Evolutionary conservation across 2,888 invertebrate genomes (phyloP).

Genomic region (Mystacides longicornis): DNA sequence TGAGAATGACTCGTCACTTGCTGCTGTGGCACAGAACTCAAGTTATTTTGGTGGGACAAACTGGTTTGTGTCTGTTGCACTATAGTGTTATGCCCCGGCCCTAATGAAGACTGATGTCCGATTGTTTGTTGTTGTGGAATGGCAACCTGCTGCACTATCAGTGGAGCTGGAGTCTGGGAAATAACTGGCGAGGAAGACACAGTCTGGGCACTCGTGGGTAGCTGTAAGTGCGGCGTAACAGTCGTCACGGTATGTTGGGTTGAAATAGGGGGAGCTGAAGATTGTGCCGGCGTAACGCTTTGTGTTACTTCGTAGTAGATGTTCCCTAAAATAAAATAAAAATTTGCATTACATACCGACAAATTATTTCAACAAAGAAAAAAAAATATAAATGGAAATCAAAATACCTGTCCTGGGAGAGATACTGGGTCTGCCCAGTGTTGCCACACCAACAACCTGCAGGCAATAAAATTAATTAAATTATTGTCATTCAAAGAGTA

Average conservation of each 20-base stretch:
- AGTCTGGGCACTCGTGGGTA: not conserved
- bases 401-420: slow-evolving; percentile 17
- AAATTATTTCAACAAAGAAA: not conserved
- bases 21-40: not conserved
- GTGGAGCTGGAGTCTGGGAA: slow-evolving; percentile 27
- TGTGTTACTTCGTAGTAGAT: slow-evolving; percentile 23
- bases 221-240: slow-evolving; percentile 19
- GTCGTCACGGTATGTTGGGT: slow-evolving; percentile 22
- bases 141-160: not conserved
- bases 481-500: not conserved
- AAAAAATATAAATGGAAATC: not conserved
- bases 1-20: slow-evolving; percentile 1
- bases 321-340: slow-evolving; percentile 9
- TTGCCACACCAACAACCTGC: slow-evolving; percentile 41
- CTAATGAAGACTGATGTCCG: not conserved
- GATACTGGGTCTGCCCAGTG: slow-evolving; percentile 29
- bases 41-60: not conserved
- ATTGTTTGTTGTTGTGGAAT: slow-evolving; percentile 1
- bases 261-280: slow-evolving; percentile 3
- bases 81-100: not conserved
- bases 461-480: slow-evolving; percentile 6
- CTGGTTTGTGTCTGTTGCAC: not conserved
- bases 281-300: slow-evolving; percentile 14
- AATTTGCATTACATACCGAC: not conserved
- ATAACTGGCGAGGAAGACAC: not conserved